Percentiles rank a stretch among this genome's conserved stretches.
Conservation (phyloP, 1,140 invertebrate species). For the Drosophila ironensis region DNA sequence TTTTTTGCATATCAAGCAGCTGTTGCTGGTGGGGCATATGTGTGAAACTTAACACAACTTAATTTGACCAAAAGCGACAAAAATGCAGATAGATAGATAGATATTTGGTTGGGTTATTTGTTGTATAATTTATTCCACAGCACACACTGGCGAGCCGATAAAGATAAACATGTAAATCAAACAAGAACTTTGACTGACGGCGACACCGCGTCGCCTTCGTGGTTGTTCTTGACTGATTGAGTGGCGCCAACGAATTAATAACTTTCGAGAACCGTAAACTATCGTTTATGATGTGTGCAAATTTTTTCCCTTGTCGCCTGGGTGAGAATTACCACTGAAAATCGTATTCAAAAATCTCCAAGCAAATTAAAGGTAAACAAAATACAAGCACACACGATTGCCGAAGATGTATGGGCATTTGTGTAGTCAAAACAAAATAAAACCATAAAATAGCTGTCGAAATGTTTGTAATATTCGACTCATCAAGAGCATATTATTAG, state of each 20-base stretch:
- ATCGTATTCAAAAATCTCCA: conserved; percentile 21
- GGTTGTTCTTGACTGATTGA: conserved; percentile 55
- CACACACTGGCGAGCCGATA: conserved; percentile 25
- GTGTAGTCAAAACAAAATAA: background rate
- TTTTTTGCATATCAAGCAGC: conserved; percentile 46
- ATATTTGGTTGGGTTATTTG: conserved; percentile 25
- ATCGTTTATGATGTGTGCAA: conserved; percentile 66
- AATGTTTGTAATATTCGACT: background rate
- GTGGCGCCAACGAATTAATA: conserved; percentile 71
- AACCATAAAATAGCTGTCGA: background rate
- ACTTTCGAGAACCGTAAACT: conserved; percentile 26
- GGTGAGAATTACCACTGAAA: conserved; percentile 31
- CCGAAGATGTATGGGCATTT: conserved; percentile 9
- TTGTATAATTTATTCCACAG: conserved; percentile 65
- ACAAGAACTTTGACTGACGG: conserved; percentile 78
- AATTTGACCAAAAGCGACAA: conserved; percentile 65
- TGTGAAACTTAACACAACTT: conserved; percentile 76
- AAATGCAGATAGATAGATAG: conserved; percentile 10
- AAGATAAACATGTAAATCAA: conserved; percentile 77
- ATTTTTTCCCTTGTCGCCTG: conserved; percentile 23
- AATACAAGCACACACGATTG: conserved; percentile 11
- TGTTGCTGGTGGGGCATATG: conserved; percentile 47
- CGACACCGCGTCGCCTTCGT: conserved; percentile 60
- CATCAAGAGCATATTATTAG: background rate
- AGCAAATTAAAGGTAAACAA: conserved; percentile 44